Percentiles rank a stretch among this genome's conserved stretches.
phyloP scores from a whole-genome alignment of 2,113 vertebrate genomes.

The Syngnathus scovelli region DNA sequence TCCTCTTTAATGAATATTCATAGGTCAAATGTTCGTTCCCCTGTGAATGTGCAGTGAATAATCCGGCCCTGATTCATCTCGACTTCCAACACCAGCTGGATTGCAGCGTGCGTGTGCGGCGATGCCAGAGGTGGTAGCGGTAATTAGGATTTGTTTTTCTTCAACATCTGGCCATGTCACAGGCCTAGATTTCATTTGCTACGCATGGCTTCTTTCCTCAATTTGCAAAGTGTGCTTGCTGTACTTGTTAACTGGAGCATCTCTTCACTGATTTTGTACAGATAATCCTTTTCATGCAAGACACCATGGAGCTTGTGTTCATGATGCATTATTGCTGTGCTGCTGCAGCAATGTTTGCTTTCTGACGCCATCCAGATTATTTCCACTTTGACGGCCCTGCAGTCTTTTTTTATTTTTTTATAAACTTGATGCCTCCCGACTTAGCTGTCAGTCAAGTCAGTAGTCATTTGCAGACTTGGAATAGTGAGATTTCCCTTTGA shows the following conservation, averaged over 20 bases:
- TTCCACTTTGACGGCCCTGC: neutral
- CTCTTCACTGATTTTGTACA: neutral
- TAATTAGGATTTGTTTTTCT: slow-evolving; percentile 45
- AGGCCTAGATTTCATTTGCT: slow-evolving; percentile 23
- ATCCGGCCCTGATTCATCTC: slow-evolving; percentile 53
- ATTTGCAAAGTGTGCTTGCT: neutral
- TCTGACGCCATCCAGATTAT: neutral
- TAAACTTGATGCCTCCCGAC: neutral
- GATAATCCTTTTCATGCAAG: slow-evolving; percentile 6
- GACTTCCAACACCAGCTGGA: slow-evolving; percentile 38
- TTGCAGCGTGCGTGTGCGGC: neutral
- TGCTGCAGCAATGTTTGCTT: neutral
- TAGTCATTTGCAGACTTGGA: neutral
- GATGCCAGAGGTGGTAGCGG: slow-evolving; percentile 21
- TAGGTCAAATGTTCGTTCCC: slow-evolving; percentile 45
- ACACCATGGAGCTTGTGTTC: neutral
- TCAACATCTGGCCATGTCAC: slow-evolving; percentile 40
- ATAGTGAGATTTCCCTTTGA: neutral
- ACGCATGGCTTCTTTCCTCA: slow-evolving; percentile 10
- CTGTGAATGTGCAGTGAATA: slow-evolving; percentile 50
- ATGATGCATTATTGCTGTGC: neutral
- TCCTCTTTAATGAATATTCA: slow-evolving; percentile 48
- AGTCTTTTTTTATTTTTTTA: neutral
- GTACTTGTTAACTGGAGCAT: neutral
- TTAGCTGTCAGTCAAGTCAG: neutral